Evolutionary conservation across 2,113 vertebrate species (phyloP), one percentile per base, ranked within the genome.

Genomic region (Anarhynchus alexandrinus): DNA sequence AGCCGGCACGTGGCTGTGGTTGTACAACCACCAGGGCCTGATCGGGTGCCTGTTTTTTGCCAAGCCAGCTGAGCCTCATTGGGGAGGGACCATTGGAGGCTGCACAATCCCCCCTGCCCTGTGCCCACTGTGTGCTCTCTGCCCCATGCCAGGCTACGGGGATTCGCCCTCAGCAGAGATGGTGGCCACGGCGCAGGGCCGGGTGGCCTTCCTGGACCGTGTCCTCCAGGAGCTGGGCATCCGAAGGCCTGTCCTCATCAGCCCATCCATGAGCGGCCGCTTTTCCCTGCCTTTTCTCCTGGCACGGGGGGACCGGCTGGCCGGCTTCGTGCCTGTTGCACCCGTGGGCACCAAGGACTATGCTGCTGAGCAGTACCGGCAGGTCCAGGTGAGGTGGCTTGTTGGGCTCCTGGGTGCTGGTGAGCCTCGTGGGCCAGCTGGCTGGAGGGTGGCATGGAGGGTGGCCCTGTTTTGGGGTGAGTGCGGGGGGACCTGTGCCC

Each of bases 221-320:
- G 97, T 99, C 86, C 97, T 99, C 82, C 98, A 96, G 92, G 97
- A 98, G 30, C 96, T 99, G 97, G 93, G 97, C 15, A 96, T 99
- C 49, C 97, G 66, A 61, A 97, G 97, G 11, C 98, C 98, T 0
- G 98, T 99, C 67, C 96, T 99, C 8, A 49, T 99, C 97, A 99
- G 99, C 95, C 99, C 99, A 2, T 99, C 99, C 4, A 99, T 99
- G 99, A 99, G 99, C 0, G 99, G 99, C 49, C 98, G 96, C 89
- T 99, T 99, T 86, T 98, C 99, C 55, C 94, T 99, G 88, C 99
- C 99, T 14, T 99, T 99, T 94, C 98, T 99, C 64, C 97, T 99
- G 97, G 98, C 92, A 12, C 97, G 96, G 30, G 98, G 98, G 11
- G 97, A 94, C 40, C 98, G 78, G 87, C 98, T 99, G 26, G 97